phyloP scores from a whole-genome alignment of 2,113 vertebrate genomes.

The Colossoma macropomum region DNA sequence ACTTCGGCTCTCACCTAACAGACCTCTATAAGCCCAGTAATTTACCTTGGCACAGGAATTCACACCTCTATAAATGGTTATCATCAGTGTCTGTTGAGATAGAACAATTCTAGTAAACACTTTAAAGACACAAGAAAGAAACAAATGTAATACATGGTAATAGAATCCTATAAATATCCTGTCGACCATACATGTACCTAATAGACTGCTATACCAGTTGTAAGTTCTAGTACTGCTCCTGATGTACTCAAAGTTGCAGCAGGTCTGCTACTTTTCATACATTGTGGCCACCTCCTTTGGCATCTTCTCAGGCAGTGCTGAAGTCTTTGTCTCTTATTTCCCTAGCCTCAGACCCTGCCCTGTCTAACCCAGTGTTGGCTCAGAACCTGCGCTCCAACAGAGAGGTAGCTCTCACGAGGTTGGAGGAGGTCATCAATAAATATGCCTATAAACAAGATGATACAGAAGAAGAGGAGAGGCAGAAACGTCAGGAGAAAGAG shows the following conservation, averaged over 20 bases:
- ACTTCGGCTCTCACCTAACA: conserved; percentile 90
- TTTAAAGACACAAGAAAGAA: no score
- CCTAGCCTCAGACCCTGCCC: conserved; percentile 81
- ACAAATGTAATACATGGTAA: no score
- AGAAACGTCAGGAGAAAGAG: conserved; percentile 66
- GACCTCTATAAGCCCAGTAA: conserved; percentile 83
- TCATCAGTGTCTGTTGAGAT: no score
- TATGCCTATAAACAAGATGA: conserved; percentile 83
- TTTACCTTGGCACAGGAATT: neutral
- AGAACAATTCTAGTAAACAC: no score
- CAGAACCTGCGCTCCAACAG: conserved; percentile 82
- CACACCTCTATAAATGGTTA: no score
- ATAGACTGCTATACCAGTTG: no score
- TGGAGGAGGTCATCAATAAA: conserved; percentile 85
- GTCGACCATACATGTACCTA: no score
- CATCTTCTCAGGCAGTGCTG: neutral
- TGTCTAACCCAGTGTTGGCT: conserved; percentile 69
- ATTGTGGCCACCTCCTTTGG: neutral
- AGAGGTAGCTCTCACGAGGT: conserved; percentile 70
- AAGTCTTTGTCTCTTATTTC: neutral
- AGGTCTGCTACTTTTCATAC: neutral
- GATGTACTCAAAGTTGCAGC: neutral
- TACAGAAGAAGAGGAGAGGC: conserved; percentile 77
- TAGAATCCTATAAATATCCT: no score
- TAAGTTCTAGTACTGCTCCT: no score